A percentile compares a stretch with the other conserved stretches of the same genome.
Conservation (phyloP, 2,797 vertebrate genomes). For the Ispidina picta region DNA sequence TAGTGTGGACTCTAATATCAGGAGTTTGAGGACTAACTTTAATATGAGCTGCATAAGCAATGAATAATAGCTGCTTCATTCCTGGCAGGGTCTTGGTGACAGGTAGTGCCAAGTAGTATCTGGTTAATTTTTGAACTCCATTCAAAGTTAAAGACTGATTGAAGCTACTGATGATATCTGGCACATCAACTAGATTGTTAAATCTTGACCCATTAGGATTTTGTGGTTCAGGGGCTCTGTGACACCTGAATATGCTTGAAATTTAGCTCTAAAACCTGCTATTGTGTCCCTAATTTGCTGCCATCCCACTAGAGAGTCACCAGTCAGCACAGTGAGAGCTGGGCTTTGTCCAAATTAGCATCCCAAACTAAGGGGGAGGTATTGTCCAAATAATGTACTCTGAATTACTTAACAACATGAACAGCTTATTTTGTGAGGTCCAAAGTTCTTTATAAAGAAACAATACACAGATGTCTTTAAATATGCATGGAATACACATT, state of each 20-base stretch:
- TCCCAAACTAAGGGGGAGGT: conserved; percentile 2
- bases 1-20: neutral
- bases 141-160: conserved; percentile 46
- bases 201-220: conserved; percentile 5
- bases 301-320: neutral
- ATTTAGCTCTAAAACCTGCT: neutral
- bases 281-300: neutral
- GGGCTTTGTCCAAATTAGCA: neutral
- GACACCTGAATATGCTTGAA: neutral
- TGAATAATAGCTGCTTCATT: conserved; percentile 6
- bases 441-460: conserved; percentile 24
- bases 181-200: neutral
- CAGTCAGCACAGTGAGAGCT: neutral
- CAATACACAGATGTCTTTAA: conserved; percentile 3
- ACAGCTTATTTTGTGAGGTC: conserved; percentile 4
- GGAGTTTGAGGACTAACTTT: neutral
- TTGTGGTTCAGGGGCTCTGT: neutral
- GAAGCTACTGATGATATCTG: neutral
- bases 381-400: neutral
- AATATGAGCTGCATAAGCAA: neutral
- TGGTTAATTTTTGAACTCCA: conserved; percentile 47
- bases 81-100: neutral
- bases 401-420: neutral
- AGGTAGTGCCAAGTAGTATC: neutral
- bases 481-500: conserved; percentile 4